Base-by-base conservation (phyloP, 1,140 invertebrate genomes). In the Trichonephila clavipes region DNA sequence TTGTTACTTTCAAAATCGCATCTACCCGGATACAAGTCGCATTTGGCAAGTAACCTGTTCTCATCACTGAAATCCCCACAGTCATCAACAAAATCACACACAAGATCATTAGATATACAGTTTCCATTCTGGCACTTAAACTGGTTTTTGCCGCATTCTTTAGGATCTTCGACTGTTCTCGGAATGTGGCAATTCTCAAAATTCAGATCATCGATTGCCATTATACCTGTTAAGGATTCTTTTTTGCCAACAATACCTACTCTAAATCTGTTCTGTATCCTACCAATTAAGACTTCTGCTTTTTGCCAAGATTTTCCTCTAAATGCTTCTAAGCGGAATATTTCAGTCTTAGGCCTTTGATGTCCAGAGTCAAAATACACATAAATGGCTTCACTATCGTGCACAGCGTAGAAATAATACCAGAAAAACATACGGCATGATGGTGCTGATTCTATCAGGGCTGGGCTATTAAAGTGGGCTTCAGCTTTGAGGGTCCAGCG, bases 51-150 rank as follows among this genome's bases (percentile, higher is more conserved):
- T 21, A 88, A 10, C 34, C 66, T 40, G 18, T 94, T 94, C 94
- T 95, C 94, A 69, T 95, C 94, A 12, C 90, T 93, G 81, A 88
- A 91, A 85, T 95, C 94, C n/a, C 94, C 94, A 94, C 94, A 95
- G 66, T 95, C 94, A 81, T 95, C 94, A 24, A 85, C 88, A 66
- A 88, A 94, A 77, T 94, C 94, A 44, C 94, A 94, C 10, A 92
- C 8, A 28, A 94, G 83, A 24, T 91, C 81, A 0, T 51, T 58
- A 1, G 88, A 64, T 66, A 95, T 94, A 19, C 94, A 95, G 21
- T 86, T 87, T 69, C 88, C 89, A 62, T 92, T 94, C 16, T 83
- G 2, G 51, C 94, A 95, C 18, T 16, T 7, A 86, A 61, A 95
- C 51, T 95, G 58, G 12, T 83, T 61, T 16, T 95, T 66, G 0